These are phyloP conservation scores for Drosophila parabipectinata DNA, from an alignment of 1,140 invertebrate species.

Conservation along the genomic window DNA sequence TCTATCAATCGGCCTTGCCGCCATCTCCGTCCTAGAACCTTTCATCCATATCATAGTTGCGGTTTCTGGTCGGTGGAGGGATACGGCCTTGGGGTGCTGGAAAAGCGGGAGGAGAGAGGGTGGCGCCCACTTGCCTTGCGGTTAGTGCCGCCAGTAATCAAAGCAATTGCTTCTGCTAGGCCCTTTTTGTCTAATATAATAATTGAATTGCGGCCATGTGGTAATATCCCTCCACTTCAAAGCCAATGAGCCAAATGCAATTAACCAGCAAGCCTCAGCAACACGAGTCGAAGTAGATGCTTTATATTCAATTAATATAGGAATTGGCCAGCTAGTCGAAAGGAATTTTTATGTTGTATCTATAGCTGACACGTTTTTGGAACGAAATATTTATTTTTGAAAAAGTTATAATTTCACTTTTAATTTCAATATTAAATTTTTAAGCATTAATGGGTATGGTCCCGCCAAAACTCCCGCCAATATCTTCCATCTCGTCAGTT, in stretches of 20 bases:
- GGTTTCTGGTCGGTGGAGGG: slow-evolving; percentile 18
- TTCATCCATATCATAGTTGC: slow-evolving; percentile 59
- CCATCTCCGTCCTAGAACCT: slow-evolving; percentile 3
- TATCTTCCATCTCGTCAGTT: slow-evolving; percentile 4
- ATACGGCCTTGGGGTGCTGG: background rate
- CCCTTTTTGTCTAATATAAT: slow-evolving; percentile 68
- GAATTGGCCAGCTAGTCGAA: background rate
- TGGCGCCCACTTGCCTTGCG: slow-evolving; percentile 42
- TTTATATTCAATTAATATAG: slow-evolving; percentile 33
- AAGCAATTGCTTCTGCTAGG: slow-evolving; percentile 66
- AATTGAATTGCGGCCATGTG: slow-evolving; percentile 77
- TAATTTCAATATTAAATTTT: too few species aligned
- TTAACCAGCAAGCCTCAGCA: slow-evolving; percentile 44
- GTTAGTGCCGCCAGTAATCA: slow-evolving; percentile 66
- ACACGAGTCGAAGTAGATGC: slow-evolving; percentile 14
- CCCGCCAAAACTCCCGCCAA: slow-evolving; percentile 27
- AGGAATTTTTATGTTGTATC: slow-evolving; percentile 12
- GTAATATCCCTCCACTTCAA: slow-evolving; percentile 65
- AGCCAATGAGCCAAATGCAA: slow-evolving; percentile 67
- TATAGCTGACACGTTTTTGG: background rate
- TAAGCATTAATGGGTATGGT: too few species aligned
- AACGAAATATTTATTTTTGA: too few species aligned
- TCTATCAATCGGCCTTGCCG: slow-evolving; percentile 38
- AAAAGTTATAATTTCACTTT: too few species aligned
- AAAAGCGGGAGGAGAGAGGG: background rate